Evolutionary conservation across 2,797 vertebrate genomes (phyloP).

Genomic region (Neosilurus mollespiculum): DNA sequence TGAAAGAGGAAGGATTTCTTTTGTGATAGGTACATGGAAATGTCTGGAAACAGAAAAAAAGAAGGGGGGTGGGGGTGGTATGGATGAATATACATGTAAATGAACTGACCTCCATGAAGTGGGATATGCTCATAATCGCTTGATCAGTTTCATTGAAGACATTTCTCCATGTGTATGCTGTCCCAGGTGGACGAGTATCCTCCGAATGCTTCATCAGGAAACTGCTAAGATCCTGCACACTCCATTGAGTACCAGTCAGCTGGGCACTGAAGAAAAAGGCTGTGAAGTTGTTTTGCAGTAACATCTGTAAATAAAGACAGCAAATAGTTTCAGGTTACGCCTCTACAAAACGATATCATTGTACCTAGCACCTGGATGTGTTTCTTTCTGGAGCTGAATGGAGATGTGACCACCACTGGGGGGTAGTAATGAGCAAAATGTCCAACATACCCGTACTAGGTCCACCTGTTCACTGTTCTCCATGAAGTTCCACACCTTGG

Average conservation of each 20-base stretch:
- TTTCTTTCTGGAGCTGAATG: neutral
- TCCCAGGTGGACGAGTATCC: constrained; percentile 62
- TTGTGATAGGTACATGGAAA: neutral
- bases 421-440: constrained; percentile 13
- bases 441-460: constrained; percentile 81
- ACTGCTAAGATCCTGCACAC: constrained; percentile 68
- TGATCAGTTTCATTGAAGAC: constrained; percentile 81
- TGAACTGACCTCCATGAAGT: constrained; percentile 81
- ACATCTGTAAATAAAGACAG: constrained; percentile 62
- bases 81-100: neutral
- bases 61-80: neutral
- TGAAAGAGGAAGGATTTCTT: neutral
- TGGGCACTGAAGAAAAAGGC: constrained; percentile 68
- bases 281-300: constrained; percentile 72
- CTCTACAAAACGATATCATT: neutral
- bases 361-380: neutral
- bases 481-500: constrained; percentile 90
- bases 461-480: constrained; percentile 88
- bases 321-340: constrained; percentile 14
- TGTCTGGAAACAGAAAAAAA: neutral
- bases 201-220: constrained; percentile 78
- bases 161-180: constrained; percentile 78
- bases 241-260: constrained; percentile 74
- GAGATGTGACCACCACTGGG: neutral
- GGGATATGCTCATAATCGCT: constrained; percentile 75